Conservation (phyloP, 2,113 vertebrate species). For the Rhinolophus sinicus region DNA sequence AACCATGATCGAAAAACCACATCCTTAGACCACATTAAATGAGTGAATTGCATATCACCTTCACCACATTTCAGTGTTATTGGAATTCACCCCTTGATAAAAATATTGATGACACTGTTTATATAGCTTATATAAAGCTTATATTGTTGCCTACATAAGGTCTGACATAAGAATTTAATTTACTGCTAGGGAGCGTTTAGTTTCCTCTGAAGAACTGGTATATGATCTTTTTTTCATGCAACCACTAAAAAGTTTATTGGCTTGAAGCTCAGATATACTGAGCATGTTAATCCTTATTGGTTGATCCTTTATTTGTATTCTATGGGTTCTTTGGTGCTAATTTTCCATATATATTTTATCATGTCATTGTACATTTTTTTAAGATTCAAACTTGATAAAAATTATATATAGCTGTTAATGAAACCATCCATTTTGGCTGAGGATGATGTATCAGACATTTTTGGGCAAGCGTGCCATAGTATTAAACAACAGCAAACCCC, state of each 20-base stretch:
- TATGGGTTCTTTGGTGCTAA: not conserved
- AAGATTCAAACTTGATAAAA: conserved; percentile 39
- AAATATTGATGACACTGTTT: not conserved
- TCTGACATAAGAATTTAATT: conserved; percentile 5
- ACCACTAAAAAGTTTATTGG: not conserved
- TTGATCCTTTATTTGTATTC: not conserved
- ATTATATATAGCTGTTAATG: not conserved
- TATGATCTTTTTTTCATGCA: not conserved
- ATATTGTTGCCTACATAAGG: not conserved
- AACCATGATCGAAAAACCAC: not conserved
- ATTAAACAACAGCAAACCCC: not conserved
- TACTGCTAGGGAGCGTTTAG: not conserved
- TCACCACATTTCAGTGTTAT: not conserved
- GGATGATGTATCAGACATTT: not conserved
- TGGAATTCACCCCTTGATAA: conserved; percentile 9
- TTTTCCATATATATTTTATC: not conserved
- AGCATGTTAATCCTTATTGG: not conserved
- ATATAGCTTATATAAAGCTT: not conserved
- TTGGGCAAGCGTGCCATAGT: not conserved
- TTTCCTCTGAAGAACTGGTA: not conserved
- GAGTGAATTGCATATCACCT: not conserved
- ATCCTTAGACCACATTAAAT: not conserved
- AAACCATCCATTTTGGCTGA: not conserved
- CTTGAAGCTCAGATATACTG: not conserved
- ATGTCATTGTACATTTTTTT: not conserved